A percentile compares a stretch with the other conserved stretches of the same genome.
Evolutionary conservation across 2,888 invertebrate genomes (phyloP).

Genomic region (Rapana venosa): DNA sequence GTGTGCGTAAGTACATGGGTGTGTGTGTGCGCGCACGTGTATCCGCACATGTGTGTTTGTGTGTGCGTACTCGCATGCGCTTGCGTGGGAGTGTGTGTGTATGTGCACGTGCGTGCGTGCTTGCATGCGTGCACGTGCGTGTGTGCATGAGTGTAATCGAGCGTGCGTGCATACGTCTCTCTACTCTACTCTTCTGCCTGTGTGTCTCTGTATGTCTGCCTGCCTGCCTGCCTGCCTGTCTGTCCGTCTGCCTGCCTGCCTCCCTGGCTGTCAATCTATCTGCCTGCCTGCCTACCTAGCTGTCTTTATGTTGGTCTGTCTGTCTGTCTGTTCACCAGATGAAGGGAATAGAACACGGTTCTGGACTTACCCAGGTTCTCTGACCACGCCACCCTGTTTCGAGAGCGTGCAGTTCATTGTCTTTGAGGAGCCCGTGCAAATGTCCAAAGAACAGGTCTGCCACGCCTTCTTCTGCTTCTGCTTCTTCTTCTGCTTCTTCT

Average conservation of each 20-base stretch:
- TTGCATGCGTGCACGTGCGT: too few species aligned
- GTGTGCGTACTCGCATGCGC: too few species aligned
- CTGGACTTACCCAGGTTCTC: conserved; percentile 94
- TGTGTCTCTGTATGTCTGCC: neutral
- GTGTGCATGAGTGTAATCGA: too few species aligned
- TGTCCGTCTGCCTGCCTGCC: neutral
- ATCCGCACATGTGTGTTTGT: too few species aligned
- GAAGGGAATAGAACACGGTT: conserved; percentile 83
- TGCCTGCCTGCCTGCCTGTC: neutral
- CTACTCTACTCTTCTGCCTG: neutral
- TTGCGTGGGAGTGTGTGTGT: too few species aligned
- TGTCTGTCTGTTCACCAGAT: conserved; percentile 20
- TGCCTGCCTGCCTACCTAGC: neutral
- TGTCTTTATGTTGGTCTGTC: neutral
- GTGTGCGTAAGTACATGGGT: too few species aligned
- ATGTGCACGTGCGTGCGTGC: too few species aligned
- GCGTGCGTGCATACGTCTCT: too few species aligned
- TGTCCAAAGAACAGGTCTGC: conserved; percentile 89
- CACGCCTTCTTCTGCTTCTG: too few species aligned
- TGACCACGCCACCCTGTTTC: conserved; percentile 91
- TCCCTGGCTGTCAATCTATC: neutral
- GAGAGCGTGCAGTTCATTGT: conserved; percentile 97
- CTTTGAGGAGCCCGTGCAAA: conserved; percentile 91
- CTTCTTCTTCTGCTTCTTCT: too few species aligned
- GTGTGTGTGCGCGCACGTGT: too few species aligned